These are phyloP conservation scores for Bungarus multicinctus DNA, from an alignment of 2,113 vertebrate genomes.

Conservation along the genomic window DNA sequence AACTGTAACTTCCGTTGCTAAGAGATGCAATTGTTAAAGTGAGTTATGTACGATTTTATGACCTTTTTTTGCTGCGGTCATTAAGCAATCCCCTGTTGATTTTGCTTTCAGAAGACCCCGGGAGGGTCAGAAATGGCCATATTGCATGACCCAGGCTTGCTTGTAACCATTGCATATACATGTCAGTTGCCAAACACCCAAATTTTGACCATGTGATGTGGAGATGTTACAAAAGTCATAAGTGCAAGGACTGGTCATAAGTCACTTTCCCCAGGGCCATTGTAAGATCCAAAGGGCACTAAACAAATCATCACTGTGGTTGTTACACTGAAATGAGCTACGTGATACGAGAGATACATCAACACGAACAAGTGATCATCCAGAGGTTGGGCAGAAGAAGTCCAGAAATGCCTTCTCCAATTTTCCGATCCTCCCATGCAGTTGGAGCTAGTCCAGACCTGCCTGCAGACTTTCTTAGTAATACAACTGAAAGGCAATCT, in stretches of 20 bases:
- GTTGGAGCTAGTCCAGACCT: not conserved
- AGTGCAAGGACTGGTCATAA: not conserved
- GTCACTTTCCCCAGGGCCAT: not conserved
- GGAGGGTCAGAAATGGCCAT: not conserved
- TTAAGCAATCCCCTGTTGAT: not conserved
- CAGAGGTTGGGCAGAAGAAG: not conserved
- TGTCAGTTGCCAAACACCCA: not conserved
- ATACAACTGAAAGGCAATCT: not conserved
- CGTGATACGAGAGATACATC: not conserved
- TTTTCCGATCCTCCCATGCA: not conserved
- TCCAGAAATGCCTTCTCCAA: not conserved
- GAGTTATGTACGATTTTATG: not conserved
- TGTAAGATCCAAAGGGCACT: not conserved
- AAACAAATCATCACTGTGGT: not conserved
- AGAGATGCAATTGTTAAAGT: too few species aligned
- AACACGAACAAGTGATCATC: too few species aligned
- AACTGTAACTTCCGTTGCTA: too few species aligned
- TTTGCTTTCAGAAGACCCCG: not conserved
- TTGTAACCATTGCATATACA: too few species aligned
- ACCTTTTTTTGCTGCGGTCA: not conserved
- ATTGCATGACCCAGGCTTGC: not conserved
- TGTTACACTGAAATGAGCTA: not conserved
- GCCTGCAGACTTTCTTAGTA: not conserved
- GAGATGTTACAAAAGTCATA: not conserved
- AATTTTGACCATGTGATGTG: not conserved